These are phyloP conservation scores for Xiphorhynchus elegans DNA, from an alignment of 2,113 vertebrate genomes.

Conservation along the genomic window DNA sequence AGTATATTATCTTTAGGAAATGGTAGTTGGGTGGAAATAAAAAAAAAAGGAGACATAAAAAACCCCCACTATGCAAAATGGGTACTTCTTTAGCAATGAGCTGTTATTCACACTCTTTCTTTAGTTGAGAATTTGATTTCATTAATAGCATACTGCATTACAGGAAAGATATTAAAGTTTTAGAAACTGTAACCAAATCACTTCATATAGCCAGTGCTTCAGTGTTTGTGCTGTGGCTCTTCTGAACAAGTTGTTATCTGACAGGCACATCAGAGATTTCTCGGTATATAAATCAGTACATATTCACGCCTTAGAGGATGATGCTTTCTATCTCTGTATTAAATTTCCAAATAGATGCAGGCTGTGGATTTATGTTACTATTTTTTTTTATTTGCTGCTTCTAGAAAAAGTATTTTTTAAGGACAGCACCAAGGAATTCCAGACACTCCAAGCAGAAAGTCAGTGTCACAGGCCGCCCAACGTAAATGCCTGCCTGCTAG, in stretches of 20 bases:
- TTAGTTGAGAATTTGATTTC: background rate
- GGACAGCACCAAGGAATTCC: background rate
- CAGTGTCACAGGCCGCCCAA: background rate
- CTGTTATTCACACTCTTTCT: background rate
- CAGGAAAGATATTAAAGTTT: background rate
- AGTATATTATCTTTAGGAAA: background rate
- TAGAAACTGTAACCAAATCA: background rate
- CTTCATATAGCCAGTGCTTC: background rate
- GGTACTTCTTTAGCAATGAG: background rate
- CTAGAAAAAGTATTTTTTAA: background rate
- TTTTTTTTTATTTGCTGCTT: background rate
- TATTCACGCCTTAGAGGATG: background rate
- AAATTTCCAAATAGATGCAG: background rate
- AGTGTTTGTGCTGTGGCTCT: background rate
- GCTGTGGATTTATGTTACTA: background rate
- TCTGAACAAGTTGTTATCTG: background rate
- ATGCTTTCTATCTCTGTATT: background rate
- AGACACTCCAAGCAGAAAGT: background rate
- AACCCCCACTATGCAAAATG: fast-evolving
- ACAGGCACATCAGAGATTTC: background rate
- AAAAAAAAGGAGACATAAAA: background rate
- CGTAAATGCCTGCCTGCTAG: background rate
- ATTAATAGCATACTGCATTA: background rate
- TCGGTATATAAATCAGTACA: background rate
- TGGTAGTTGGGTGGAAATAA: background rate